Conservation (phyloP, 2,888 invertebrate genomes). For the Venusia cambrica region DNA sequence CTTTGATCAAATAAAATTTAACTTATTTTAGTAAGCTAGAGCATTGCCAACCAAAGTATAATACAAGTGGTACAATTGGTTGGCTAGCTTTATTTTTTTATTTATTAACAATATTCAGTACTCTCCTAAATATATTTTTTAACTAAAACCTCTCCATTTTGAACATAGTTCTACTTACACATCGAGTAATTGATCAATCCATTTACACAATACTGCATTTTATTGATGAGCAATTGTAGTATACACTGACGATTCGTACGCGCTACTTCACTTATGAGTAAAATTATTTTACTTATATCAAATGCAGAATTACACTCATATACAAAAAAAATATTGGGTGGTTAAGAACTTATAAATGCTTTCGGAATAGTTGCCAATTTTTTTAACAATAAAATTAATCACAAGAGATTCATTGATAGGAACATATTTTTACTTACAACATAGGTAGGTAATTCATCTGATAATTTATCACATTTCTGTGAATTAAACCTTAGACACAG, state of each 20-base stretch:
- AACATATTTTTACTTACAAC: constrained; percentile 44
- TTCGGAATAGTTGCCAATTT: constrained; percentile 17
- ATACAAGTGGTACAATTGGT: too few relatives aligned
- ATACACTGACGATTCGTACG: constrained; percentile 28
- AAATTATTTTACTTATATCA: too few relatives aligned
- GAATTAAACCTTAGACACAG: constrained; percentile 36
- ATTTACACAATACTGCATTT: constrained; percentile 64
- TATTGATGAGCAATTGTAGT: constrained; percentile 57
- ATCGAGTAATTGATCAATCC: constrained; percentile 57
- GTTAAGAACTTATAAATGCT: constrained; percentile 16
- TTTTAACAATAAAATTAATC: constrained; percentile 33
- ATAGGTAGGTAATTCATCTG: constrained; percentile 36
- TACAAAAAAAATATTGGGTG: constrained; percentile 6
- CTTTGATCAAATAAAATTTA: constrained; percentile 54
- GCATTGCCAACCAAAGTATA: too few relatives aligned
- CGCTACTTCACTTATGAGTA: too few relatives aligned
- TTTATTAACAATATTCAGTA: constrained; percentile 73
- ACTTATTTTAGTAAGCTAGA: constrained; percentile 51
- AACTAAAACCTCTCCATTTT: constrained; percentile 37
- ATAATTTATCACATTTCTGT: constrained; percentile 21
- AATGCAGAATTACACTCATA: too few relatives aligned
- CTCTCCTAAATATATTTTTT: constrained; percentile 60
- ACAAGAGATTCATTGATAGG: constrained; percentile 55
- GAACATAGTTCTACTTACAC: constrained; percentile 50
- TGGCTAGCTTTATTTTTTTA: too few relatives aligned